A percentile compares a stretch with the other conserved stretches of the same genome.
These are phyloP conservation scores for Athrips mouffetella DNA, from an alignment of 2,888 invertebrate genomes.

Conservation along the genomic window DNA sequence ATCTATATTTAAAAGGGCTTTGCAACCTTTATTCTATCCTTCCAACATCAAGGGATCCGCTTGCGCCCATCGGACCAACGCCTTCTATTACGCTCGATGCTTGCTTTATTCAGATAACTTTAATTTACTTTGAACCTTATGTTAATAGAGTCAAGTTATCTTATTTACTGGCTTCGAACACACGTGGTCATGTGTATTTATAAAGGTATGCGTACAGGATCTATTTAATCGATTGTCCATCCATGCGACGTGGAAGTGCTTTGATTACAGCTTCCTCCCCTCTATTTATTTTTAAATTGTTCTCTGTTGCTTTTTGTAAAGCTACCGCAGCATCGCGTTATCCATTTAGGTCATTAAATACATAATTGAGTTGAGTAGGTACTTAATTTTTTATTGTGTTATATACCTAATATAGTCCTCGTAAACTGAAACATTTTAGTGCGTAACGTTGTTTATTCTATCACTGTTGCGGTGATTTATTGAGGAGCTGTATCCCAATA, in stretches of 20 bases:
- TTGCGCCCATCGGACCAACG: constrained; percentile 29
- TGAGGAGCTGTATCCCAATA: constrained; percentile 31
- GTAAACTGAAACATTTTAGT: constrained; percentile 5
- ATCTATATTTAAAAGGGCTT: constrained; percentile 11
- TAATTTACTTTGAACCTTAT: constrained; percentile 27
- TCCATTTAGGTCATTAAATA: constrained; percentile 39
- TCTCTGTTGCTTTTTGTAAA: constrained; percentile 42
- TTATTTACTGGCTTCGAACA: constrained; percentile 18
- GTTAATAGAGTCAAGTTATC: constrained; percentile 14
- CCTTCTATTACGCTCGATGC: constrained; percentile 29
- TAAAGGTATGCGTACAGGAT: constrained; percentile 35
- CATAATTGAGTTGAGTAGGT: constrained; percentile 13
- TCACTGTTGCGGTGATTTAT: constrained; percentile 34
- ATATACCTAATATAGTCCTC: neutral
- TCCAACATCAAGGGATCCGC: constrained; percentile 27
- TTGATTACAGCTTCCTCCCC: constrained; percentile 69
- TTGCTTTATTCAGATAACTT: constrained; percentile 18
- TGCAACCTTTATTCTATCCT: constrained; percentile 21
- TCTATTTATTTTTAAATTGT: constrained; percentile 66
- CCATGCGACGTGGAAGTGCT: constrained; percentile 61
- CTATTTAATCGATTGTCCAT: constrained; percentile 68
- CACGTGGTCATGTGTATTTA: constrained; percentile 29
- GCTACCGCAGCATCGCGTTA: constrained; percentile 19
- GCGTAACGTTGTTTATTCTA: constrained; percentile 21
- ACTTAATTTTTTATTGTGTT: constrained; percentile 19